Base-by-base conservation (phyloP, 2,113 vertebrate species). In the Crypturellus undulatus region DNA sequence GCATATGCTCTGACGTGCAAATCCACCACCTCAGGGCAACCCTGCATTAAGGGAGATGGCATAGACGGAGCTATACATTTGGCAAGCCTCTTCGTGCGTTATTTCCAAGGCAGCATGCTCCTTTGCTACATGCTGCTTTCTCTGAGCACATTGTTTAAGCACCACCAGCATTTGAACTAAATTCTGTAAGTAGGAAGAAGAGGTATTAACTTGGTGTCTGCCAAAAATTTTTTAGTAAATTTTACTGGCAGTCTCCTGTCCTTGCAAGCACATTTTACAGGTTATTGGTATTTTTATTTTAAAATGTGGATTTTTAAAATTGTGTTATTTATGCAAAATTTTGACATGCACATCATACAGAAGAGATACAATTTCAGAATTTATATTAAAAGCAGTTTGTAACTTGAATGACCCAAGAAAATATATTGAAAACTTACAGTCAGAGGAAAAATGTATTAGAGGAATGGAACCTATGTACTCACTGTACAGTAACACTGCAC, bases 211-310 rank as follows among this genome's bases (percentile, higher is more conserved):
- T 42, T 80, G 43, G 52, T 76, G 59, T 36, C 25, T 91, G 36
- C 26, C 10, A 47, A 18, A 3, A 75, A 68, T 22, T 12, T 3
- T 6, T 45, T 79, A 92, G 4, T 65, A 76, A 87, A 10, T 54
- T 90, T 45, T 63, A 83, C 9, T 24, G 11, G 6, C 14, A 78
- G 22, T 30, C 47, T 70, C 17, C 14, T 67, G 25, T 68, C 18
- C 42, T 75, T 25, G 79, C n/a, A 67, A 47, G 19, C 30, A 2
- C 47, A 25, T 32, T 85, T 92, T 70, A 64, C 45, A 64, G 21
- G 11, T 87, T 63, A 78, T 63, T 62, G 12, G 85, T 63, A 78
- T 54, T 65, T 94, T 94, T 62, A 47, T 20, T 87, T 89, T 69
- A 59, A 58, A 58, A 18, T 32, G 54, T 32, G 30, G 16, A 32